Percentiles rank a stretch among this genome's conserved stretches.
Conservation (phyloP, 64 coral and sea anemone species). For the Montipora cactus region DNA sequence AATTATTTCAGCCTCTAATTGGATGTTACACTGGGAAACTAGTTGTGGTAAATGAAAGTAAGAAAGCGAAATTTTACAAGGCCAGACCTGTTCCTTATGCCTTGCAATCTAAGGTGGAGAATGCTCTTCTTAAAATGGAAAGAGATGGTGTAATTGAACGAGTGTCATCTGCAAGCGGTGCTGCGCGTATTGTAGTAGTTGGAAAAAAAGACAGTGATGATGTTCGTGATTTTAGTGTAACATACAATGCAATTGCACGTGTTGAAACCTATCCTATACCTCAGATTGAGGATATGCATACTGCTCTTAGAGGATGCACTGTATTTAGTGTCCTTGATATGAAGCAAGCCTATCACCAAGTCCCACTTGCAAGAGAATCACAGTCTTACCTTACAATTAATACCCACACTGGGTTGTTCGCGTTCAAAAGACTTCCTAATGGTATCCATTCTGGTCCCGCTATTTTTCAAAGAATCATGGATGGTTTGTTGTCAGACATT, state of each 20-base stretch:
- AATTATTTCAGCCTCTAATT: background rate
- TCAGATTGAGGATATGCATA: conserved; percentile 71
- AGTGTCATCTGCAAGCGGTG: conserved; percentile 71
- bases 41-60: background rate
- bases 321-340: conserved; percentile 63
- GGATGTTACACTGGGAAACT: conserved; percentile 48
- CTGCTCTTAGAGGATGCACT: conserved; percentile 41
- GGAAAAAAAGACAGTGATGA: too few relatives aligned
- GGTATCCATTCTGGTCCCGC: conserved; percentile 46
- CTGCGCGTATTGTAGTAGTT: conserved; percentile 23
- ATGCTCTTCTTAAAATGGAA: conserved; percentile 71
- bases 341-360: conserved; percentile 65
- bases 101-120: background rate
- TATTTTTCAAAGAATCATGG: conserved; percentile 50
- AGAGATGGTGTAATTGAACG: conserved; percentile 68
- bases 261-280: conserved; percentile 29
- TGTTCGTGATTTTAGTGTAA: too few relatives aligned
- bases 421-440: conserved; percentile 62
- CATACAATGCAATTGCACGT: conserved; percentile 1
- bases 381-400: conserved; percentile 51
- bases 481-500: conserved; percentile 49
- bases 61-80: conserved; percentile 47
- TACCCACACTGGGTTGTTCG: conserved; percentile 60
- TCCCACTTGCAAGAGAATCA: conserved; percentile 47
- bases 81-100: conserved; percentile 50